Evolutionary conservation across 1,140 invertebrate species (phyloP), one percentile per base, ranked within the genome.

Genomic region (Drepana arcuata): DNA sequence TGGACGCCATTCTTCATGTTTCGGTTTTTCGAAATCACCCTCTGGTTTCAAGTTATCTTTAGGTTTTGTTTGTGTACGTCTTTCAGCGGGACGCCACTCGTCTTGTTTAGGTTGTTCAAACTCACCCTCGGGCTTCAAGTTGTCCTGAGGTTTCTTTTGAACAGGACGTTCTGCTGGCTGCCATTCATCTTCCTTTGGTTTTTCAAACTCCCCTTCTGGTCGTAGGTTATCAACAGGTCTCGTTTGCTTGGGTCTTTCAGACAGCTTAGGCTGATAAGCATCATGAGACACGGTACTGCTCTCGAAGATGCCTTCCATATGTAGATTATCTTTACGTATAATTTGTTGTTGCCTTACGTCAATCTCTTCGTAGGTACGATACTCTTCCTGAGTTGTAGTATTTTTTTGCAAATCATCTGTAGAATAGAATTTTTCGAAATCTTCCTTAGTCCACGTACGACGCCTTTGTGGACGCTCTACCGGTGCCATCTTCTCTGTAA

Each of bases 371-470:
- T 81, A 82, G 7, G 63, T 83, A 62, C 73, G 84, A 44, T 86
- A 88, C 40, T 86, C 81, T 46, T 88, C 85, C 65, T 87, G 84
- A n/a, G 81, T 80, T 11, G 85, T 87, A 18, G 86, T 88, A 16
- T 78, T 71, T 27, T 67, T 72, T 58, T 84, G 75, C 31, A 80
- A 61, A 35, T 84, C 72, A 41, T 87, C 81, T 2, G 86, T 88
- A 10, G 87, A 85, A 59, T 89, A 88, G 48, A 88, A 89, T 62
- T 87, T 88, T 34, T 87, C 88, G 34, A 88, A 87, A 68, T 89
- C 89, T 81, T 87, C 88, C 70, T 89, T 91, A 10, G 89, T 90
- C 88, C 88, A 90, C 2, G 89, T 90, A 33, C 88, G 66, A 45
- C 86, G 69, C 49, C 88, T 72, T 43, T 87, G 83, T 7, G 87